Base-by-base conservation (phyloP, 2,797 vertebrate genomes). In the Ctenopoma kingsleyae region DNA sequence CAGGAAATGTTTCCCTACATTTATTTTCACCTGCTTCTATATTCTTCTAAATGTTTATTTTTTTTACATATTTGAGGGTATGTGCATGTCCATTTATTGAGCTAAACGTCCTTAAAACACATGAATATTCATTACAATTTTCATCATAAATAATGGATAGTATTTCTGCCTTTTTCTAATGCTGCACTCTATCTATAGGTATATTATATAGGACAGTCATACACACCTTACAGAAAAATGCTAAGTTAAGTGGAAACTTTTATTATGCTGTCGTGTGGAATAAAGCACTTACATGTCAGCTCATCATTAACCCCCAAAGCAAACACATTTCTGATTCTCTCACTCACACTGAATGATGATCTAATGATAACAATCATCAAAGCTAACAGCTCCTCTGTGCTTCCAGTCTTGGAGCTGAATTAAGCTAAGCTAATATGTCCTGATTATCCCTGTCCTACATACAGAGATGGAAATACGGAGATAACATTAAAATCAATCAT, bases 21-120 rank as follows among this genome's bases (percentile, higher is more conserved):
- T 59, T 25, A 35, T 20, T 44, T 43, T 46, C 51, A 72, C 30
- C 46, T 73, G 47, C 16, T 32, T 43, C 55, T 38, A 61, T 22
- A n/a, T 19, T 46, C n/a, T 44, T 16, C 8, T 5, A 12, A 8
- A 38, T 38, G 10, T 38, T 13, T 16, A 3, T 40, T 40, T 13
- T 15, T 16, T 40, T 40, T 6, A 15, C 27, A 6, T 32, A 1
- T 40, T 15, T 40, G 10, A 1, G n/a, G 2, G 17, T 17, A n/a
- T n/a, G 1, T 4, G 17, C 17, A 13, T 36, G 11, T 12, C 10
- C 5, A 13, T 8, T 32, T 23, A 16, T 10, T 20, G n/a, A n/a
- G 10, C 27, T 52, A 12, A 30, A 46, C 8, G 1, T 52, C 50
- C n/a, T 20, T 20, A 46, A 46, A 20, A 46, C 3, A 9, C 8